Evolutionary conservation across 2,888 invertebrate genomes (phyloP).

Genomic region (Amphipyra tragopoginis): DNA sequence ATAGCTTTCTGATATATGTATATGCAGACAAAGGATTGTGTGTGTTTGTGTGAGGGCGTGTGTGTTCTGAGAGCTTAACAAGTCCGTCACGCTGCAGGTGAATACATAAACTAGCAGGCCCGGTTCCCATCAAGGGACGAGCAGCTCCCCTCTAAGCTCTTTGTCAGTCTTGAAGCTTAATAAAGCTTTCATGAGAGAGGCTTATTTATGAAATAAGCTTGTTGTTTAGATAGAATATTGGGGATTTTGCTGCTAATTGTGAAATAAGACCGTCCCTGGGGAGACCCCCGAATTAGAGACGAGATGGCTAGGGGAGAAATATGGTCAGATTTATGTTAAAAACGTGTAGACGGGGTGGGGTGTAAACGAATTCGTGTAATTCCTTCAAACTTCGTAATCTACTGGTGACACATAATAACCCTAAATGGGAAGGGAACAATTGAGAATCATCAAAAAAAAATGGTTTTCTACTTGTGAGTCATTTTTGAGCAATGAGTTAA

Average conservation of each 20-base stretch:
- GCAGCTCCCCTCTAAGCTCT: constrained; percentile 18
- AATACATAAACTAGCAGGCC: constrained; percentile 42
- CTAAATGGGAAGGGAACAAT: too few relatives aligned
- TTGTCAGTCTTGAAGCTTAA: constrained; percentile 14
- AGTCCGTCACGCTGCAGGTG: constrained; percentile 32
- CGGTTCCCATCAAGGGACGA: constrained; percentile 4
- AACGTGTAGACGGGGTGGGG: constrained; percentile 1
- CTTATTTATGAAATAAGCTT: constrained; percentile 23
- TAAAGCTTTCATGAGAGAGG: constrained; percentile 14
- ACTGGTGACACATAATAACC: too few relatives aligned
- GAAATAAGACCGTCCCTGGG: constrained; percentile 27
- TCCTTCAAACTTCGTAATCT: too few relatives aligned
- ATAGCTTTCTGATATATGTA: neutral
- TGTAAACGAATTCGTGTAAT: too few relatives aligned
- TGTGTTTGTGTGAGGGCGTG: neutral
- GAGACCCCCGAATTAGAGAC: constrained; percentile 7
- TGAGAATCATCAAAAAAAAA: too few relatives aligned
- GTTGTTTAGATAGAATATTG: constrained; percentile 28
- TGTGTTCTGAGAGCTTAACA: constrained; percentile 17
- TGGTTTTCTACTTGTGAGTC: too few relatives aligned
- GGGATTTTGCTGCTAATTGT: constrained; percentile 32
- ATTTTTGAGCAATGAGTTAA: too few relatives aligned
- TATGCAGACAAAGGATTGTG: constrained; percentile 36
- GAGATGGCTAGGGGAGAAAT: constrained; percentile 13
- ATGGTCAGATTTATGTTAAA: constrained; percentile 1